Percentiles rank a stretch among this genome's conserved stretches.
Conservation (phyloP, 1,140 invertebrate genomes). For the Pseudomyrmex gracilis region DNA sequence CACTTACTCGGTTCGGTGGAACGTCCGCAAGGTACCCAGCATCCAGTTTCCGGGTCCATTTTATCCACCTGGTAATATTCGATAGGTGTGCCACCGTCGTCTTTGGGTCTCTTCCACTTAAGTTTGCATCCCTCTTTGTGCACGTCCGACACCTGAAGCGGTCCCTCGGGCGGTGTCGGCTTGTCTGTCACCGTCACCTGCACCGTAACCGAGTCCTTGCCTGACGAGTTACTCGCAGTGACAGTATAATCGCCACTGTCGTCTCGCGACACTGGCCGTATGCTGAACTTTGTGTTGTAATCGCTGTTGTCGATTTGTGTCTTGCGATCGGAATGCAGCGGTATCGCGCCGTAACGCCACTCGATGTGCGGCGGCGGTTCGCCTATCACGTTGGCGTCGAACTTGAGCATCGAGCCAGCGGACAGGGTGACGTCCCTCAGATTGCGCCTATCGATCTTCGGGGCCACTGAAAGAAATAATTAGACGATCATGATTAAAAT, state of each 20-base stretch:
- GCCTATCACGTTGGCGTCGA: constrained; percentile 95
- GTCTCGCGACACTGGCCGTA: constrained; percentile 91
- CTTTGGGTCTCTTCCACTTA: constrained; percentile 96
- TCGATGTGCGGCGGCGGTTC: constrained; percentile 96
- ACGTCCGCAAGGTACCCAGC: constrained; percentile 96
- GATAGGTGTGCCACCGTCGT: constrained; percentile 95
- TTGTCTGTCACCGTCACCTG: constrained; percentile 97
- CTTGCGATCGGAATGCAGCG: constrained; percentile 86
- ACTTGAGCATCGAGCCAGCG: constrained; percentile 96
- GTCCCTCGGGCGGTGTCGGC: constrained; percentile 94
- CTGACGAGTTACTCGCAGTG: constrained; percentile 93
- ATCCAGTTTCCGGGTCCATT: constrained; percentile 96
- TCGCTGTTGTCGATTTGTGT: constrained; percentile 93
- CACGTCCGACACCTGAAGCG: constrained; percentile 94
- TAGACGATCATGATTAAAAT: constrained; percentile 9
- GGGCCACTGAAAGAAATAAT: constrained; percentile 89
- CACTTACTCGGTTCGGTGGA: constrained; percentile 91
- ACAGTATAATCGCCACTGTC: constrained; percentile 96
- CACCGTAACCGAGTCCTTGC: constrained; percentile 95
- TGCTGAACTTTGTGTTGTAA: constrained; percentile 95
- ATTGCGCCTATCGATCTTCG: constrained; percentile 97
- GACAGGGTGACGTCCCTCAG: constrained; percentile 95
- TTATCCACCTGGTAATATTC: constrained; percentile 98
- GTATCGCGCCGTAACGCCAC: constrained; percentile 92
- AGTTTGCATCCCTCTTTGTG: constrained; percentile 97